A percentile compares a stretch with the other conserved stretches of the same genome.
Conservation (phyloP, 2,888 invertebrate species). For the Caenorhabditis sp. region DNA sequence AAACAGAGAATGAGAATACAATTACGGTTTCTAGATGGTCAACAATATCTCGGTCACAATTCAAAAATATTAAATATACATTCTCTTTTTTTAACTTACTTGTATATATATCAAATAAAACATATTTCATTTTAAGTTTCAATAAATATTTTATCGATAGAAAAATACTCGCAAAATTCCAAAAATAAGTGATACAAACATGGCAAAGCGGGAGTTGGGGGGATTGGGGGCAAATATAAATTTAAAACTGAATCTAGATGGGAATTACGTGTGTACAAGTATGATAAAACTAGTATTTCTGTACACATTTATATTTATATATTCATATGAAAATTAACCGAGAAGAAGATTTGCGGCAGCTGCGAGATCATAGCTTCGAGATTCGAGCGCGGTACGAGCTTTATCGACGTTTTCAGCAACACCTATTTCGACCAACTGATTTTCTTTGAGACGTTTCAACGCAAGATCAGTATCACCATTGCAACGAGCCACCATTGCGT, state of each 20-base stretch:
- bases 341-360: constrained; percentile 31
- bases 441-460: constrained; percentile 48
- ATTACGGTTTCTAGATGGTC: not conserved
- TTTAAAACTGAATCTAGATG: not conserved
- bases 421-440: constrained; percentile 36
- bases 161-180: not conserved
- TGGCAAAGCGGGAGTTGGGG: not conserved
- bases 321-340: constrained; percentile 18
- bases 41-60: constrained; percentile 1
- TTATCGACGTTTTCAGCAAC: not conserved
- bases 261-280: not conserved
- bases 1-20: not conserved
- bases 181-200: not conserved
- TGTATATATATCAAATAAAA: not conserved
- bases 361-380: constrained; percentile 26
- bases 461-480: constrained; percentile 48
- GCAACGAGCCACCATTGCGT: constrained; percentile 47
- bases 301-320: not conserved
- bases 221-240: not conserved
- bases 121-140: not conserved
- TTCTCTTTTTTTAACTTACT: not conserved
- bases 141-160: not conserved
- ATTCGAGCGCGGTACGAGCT: constrained; percentile 19
- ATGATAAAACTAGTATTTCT: not conserved
- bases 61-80: not conserved